A percentile compares a stretch with the other conserved stretches of the same genome.
Evolutionary conservation across 2,797 vertebrate genomes (phyloP).

Genomic region (Hippocampus kuda): DNA sequence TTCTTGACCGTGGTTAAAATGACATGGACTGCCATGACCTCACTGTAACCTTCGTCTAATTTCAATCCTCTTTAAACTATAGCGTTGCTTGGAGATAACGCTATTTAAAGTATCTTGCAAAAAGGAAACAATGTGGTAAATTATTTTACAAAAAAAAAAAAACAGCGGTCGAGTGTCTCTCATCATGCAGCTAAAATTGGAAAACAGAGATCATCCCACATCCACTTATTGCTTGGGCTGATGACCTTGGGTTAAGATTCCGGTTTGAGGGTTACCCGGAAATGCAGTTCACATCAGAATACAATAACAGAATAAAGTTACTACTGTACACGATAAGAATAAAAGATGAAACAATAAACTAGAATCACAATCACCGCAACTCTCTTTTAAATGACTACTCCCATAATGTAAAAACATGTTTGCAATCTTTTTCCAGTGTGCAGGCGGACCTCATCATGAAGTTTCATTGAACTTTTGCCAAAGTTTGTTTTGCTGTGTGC

Average conservation of each 20-base stretch:
- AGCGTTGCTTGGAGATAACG: not conserved
- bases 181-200: no score
- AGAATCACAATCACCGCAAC: no score
- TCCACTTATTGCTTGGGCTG: not conserved
- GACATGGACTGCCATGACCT: not conserved
- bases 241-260: not conserved
- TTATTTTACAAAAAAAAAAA: no score
- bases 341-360: no score
- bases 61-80: not conserved
- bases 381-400: no score
- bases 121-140: no score
- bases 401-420: not conserved
- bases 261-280: no score
- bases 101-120: no score
- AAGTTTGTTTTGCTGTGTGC: not conserved
- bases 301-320: no score
- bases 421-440: not conserved
- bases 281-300: no score
- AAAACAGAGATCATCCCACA: not conserved
- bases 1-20: not conserved
- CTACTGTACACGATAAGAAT: no score
- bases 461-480: not conserved
- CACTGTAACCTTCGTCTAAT: not conserved
- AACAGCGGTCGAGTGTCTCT: no score
- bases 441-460: not conserved